Conservation (phyloP, 2,888 invertebrate genomes). For the Monochamus alternatus region DNA sequence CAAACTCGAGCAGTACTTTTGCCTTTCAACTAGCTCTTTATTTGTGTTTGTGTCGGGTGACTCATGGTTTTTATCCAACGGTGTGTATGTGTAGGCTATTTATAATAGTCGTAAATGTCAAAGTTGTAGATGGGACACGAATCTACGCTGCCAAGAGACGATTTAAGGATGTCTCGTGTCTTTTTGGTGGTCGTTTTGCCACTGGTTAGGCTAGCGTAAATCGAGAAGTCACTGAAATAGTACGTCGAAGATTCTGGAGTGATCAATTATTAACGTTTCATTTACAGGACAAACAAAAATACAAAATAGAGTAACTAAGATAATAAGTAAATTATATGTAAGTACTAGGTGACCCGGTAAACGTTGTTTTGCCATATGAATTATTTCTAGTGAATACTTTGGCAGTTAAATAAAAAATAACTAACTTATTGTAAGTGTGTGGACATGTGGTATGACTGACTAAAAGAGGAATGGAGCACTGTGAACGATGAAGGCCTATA, state of each 20-base stretch:
- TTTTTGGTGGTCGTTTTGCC: conserved; percentile 8
- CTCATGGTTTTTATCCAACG: conserved; percentile 63
- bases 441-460: too few species aligned
- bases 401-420: too few species aligned
- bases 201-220: neutral
- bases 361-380: too few species aligned
- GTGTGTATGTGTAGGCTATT: conserved; percentile 57
- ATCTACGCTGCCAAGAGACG: conserved; percentile 10
- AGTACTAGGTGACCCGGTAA: too few species aligned
- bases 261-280: too few species aligned
- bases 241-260: neutral
- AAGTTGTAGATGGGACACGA: conserved; percentile 65
- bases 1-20: conserved; percentile 25
- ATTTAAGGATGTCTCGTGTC: neutral
- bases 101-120: conserved; percentile 74
- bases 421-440: too few species aligned
- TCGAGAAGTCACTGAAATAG: neutral
- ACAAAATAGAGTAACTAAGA: too few species aligned
- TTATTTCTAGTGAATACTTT: too few species aligned
- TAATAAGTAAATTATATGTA: too few species aligned
- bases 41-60: conserved; percentile 54
- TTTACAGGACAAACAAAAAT: too few species aligned
- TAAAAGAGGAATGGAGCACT: too few species aligned
- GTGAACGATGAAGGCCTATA: too few species aligned
- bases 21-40: conserved; percentile 40